Percentiles rank a stretch among this genome's conserved stretches.
Evolutionary conservation across 2,113 vertebrate genomes (phyloP).

Genomic region (Cettia cetti): DNA sequence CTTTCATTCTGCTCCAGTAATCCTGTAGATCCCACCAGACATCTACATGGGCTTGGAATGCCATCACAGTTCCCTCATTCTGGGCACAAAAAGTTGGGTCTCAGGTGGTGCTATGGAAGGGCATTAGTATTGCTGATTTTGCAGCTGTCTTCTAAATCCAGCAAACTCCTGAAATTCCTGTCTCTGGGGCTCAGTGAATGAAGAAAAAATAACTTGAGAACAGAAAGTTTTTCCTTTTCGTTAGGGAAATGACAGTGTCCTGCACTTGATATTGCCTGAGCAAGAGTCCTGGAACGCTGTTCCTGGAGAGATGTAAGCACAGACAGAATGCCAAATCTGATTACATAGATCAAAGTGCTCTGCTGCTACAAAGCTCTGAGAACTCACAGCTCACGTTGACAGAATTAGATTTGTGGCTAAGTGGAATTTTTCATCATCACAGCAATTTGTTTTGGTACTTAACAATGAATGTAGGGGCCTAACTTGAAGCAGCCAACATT

Average conservation of each 20-base stretch:
- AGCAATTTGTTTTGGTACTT: constrained; percentile 32
- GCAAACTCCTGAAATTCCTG: neutral
- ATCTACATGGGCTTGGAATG: neutral
- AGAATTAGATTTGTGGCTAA: constrained; percentile 41
- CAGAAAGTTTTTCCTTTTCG: neutral
- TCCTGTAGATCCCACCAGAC: neutral
- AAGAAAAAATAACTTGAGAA: neutral
- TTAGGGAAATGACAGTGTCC: neutral
- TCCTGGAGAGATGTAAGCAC: neutral
- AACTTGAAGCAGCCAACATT: neutral
- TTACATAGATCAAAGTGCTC: constrained; percentile 20
- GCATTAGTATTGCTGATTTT: neutral
- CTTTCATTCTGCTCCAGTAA: neutral
- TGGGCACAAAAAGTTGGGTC: neutral
- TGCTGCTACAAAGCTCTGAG: constrained; percentile 11
- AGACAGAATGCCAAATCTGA: constrained; percentile 29
- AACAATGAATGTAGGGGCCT: neutral
- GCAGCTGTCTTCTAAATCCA: neutral
- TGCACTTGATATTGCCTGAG: neutral
- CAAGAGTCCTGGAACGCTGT: neutral
- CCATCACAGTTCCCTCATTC: neutral
- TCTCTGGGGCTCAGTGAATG: neutral
- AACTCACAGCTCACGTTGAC: neutral
- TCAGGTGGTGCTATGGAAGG: neutral
- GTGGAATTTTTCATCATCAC: constrained; percentile 18